These are phyloP conservation scores for Caligus rogercresseyi DNA, from an alignment of 1,140 invertebrate genomes.

Conservation along the genomic window DNA sequence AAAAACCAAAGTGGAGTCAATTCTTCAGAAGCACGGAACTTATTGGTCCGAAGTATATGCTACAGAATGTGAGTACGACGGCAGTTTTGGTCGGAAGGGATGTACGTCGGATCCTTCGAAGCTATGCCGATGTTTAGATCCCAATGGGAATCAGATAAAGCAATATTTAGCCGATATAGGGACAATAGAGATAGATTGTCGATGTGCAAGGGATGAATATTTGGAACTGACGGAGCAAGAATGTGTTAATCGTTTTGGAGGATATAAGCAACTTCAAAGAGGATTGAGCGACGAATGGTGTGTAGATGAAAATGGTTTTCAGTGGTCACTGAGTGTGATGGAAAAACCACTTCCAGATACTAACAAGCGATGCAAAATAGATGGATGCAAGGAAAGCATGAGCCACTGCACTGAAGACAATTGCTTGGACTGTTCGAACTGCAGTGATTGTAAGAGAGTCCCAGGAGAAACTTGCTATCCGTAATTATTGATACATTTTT, in stretches of 20 bases:
- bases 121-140: neutral
- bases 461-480: neutral
- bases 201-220: neutral
- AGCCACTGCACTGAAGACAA: neutral
- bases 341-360: neutral
- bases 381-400: neutral
- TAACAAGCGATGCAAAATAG: neutral
- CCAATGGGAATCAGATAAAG: neutral
- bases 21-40: neutral
- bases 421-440: neutral
- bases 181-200: neutral
- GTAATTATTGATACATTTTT: neutral
- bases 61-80: neutral
- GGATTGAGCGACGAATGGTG: neutral
- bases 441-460: neutral
- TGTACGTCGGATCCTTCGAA: neutral
- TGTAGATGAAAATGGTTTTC: conserved; percentile 1
- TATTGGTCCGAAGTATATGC: neutral
- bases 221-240: neutral
- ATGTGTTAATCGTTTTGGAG: conserved; percentile 3
- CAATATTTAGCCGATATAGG: neutral
- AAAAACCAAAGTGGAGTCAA: neutral
- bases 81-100: neutral
- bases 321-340: neutral
- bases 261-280: conserved; percentile 4